Conservation (phyloP, 2,888 invertebrate species). For the Gastrophysa polygoni region DNA sequence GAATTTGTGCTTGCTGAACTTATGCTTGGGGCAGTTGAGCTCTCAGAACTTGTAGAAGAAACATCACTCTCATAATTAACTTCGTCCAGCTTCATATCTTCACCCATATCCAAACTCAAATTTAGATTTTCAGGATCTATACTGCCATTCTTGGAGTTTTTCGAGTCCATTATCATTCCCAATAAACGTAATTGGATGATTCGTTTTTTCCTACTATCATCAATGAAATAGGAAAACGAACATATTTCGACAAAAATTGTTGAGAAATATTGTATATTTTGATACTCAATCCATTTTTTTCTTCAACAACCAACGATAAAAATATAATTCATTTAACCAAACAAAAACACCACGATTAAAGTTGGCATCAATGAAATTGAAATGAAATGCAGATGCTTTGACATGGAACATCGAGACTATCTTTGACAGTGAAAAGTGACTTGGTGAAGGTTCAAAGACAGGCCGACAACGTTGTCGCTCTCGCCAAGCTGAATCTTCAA, state of each 20-base stretch:
- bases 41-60: slow-evolving; percentile 77
- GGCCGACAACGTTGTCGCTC: no score
- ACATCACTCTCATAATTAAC: slow-evolving; percentile 88
- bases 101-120: slow-evolving; percentile 69
- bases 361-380: slow-evolving; percentile 7
- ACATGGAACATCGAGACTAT: no score
- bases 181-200: slow-evolving; percentile 3
- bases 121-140: slow-evolving; percentile 57
- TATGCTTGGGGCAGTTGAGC: slow-evolving; percentile 76
- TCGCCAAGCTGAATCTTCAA: no score
- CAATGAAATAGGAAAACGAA: not conserved
- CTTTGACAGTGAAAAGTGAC: no score
- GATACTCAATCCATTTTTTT: not conserved
- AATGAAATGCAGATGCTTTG: no score
- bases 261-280: not conserved
- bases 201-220: not conserved
- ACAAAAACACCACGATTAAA: slow-evolving; percentile 7
- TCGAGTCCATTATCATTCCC: slow-evolving; percentile 52
- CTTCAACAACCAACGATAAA: not conserved
- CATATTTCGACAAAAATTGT: slow-evolving; percentile 5
- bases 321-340: slow-evolving; percentile 6
- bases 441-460: no score
- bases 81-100: slow-evolving; percentile 79
- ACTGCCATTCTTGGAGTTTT: slow-evolving; percentile 55
- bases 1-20: slow-evolving; percentile 78